These are phyloP conservation scores for Sepioteuthis lessoniana DNA, from an alignment of 2,888 invertebrate genomes.

Conservation along the genomic window DNA sequence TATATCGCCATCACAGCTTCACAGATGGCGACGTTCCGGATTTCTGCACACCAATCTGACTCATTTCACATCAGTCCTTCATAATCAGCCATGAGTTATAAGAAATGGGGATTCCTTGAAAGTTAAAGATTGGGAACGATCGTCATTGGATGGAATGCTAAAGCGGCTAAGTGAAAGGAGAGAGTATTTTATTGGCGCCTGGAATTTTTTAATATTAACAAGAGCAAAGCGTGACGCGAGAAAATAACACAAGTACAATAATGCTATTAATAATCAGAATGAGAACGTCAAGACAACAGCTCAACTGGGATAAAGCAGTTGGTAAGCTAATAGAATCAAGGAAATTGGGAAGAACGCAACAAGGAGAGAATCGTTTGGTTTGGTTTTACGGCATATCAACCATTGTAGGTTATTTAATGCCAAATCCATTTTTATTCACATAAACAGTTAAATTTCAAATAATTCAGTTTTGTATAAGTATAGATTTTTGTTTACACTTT, in stretches of 20 bases:
- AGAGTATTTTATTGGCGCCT: neutral
- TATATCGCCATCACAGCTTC: neutral
- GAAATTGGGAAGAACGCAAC: too few species aligned
- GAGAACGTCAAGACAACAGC: too few species aligned
- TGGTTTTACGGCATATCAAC: too few species aligned
- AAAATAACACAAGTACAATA: neutral
- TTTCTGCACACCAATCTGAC: neutral
- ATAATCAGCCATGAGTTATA: neutral
- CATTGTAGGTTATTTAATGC: too few species aligned
- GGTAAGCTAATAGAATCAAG: too few species aligned
- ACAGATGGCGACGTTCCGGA: neutral
- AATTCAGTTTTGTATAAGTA: too few species aligned
- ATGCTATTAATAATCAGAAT: neutral
- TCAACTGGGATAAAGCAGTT: too few species aligned
- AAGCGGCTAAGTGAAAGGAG: neutral
- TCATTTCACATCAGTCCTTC: neutral
- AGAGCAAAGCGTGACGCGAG: neutral
- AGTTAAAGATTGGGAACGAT: neutral
- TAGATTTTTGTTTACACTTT: too few species aligned
- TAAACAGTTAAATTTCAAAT: too few species aligned
- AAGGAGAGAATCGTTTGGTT: too few species aligned
- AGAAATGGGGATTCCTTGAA: slow-evolving; percentile 13
- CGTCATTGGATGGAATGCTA: neutral
- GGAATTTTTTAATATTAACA: neutral
- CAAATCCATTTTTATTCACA: too few species aligned